Evolutionary conservation across 2,888 invertebrate genomes (phyloP), one percentile per base, ranked within the genome.

Genomic region (Himalopsyche tibetana): DNA sequence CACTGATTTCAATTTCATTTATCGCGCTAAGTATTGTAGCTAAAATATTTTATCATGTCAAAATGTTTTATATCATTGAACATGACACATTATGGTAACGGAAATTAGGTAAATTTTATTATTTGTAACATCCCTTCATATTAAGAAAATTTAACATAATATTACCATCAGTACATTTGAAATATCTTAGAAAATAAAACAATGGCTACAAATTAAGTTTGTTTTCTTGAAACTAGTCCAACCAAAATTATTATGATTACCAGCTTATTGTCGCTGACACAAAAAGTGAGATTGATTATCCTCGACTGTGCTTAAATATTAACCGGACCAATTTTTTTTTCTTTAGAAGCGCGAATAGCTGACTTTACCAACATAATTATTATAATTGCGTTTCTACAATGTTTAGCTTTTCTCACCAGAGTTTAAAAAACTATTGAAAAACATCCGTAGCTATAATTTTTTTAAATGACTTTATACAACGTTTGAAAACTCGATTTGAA

Each of bases 241-340:
- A 12, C 74, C 6, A 11, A 74, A 74, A 74, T 74, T 74, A 74
- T 38, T 11, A 38, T 74, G 74, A 74, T 74, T 36, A 12, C 36
- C 4, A 38, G 74, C 74, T 74, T 74, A 74, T 38, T 74, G 74
- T 74, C 74, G 74, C 38, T 74, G 74, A 74, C 74, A 74, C 38
- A 74, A 74, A 36, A 74, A 74, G 74, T 74, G 74, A 74, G 74
- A 74, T 74, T 74, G 74, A 74, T 74, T 74, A 74, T 74, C 38
- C 28, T 19, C 63, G 6, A 19, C 63, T 4, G 74, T 74, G 74
- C 15, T 74, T 74, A 74, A 74, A 74, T 74, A 74, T 74, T 15
- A 74, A 69, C 36, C 69, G 28, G 28, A 11, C 19, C 28, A 19
- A 28, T 28, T 28, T 69, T 69, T 69, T 19, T 69, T 69, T 69